A percentile compares a stretch with the other conserved stretches of the same genome.
These are phyloP conservation scores for Heliconius erato DNA, from an alignment of 2,888 invertebrate genomes.

Conservation along the genomic window DNA sequence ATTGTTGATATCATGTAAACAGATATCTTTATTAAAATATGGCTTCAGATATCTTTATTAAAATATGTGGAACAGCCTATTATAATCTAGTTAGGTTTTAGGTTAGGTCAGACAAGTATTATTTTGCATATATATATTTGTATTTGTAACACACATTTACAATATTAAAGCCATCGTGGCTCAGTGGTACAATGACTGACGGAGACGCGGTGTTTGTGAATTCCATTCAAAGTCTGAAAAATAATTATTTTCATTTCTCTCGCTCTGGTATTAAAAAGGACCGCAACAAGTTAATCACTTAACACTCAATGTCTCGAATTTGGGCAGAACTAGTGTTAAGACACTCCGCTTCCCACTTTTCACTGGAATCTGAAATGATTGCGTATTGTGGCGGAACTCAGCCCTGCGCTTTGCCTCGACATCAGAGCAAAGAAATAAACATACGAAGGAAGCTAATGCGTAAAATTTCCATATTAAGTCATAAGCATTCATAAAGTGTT, in stretches of 20 bases:
- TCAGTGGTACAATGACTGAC: too few relatives aligned
- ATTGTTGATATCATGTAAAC: background rate
- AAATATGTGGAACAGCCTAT: background rate
- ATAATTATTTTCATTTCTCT: background rate
- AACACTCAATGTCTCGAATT: too few relatives aligned
- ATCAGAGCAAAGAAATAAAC: too few relatives aligned
- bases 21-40: background rate
- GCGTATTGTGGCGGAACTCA: too few relatives aligned
- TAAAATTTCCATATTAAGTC: background rate
- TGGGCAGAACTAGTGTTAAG: too few relatives aligned
- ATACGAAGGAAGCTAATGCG: background rate
- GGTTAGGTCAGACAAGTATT: background rate
- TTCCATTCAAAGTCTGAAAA: background rate
- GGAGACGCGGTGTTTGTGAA: too few relatives aligned
- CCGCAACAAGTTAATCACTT: too few relatives aligned
- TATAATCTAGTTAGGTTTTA: background rate
- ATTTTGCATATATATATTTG: background rate
- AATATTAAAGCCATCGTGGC: background rate
- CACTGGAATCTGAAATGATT: too few relatives aligned
- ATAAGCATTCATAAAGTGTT: conserved; percentile 20
- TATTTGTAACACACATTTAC: background rate
- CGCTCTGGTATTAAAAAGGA: too few relatives aligned
- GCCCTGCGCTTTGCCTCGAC: too few relatives aligned
- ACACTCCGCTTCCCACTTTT: too few relatives aligned
- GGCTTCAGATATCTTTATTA: background rate